A percentile compares a stretch with the other conserved stretches of the same genome.
Evolutionary conservation across 2,113 vertebrate genomes (phyloP).

Genomic region (Typhlomys cinereus): DNA sequence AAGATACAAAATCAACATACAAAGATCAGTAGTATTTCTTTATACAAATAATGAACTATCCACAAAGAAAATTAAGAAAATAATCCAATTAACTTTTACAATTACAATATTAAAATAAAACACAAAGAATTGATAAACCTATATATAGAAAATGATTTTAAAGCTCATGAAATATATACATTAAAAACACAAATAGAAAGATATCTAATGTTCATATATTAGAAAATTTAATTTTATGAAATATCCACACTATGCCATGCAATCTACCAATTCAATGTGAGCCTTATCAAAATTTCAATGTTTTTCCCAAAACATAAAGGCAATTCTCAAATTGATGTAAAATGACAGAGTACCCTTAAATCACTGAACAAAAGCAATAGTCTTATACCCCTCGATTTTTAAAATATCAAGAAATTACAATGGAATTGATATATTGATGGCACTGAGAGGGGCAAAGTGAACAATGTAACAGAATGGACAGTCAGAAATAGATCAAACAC

Average conservation of each 20-base stretch:
- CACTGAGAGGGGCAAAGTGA: background rate
- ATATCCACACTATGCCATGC: background rate
- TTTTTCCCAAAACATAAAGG: background rate
- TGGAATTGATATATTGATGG: background rate
- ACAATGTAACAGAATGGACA: background rate
- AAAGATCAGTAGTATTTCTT: background rate
- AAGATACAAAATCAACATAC: background rate
- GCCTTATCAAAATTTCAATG: background rate
- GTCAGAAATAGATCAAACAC: background rate
- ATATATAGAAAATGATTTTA: background rate
- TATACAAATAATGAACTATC: background rate
- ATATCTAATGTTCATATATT: background rate
- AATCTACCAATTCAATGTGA: background rate
- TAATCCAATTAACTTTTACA: background rate
- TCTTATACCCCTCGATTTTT: background rate
- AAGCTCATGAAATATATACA: background rate
- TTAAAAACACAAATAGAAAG: background rate
- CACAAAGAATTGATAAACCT: background rate
- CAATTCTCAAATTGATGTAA: background rate
- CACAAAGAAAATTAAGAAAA: background rate
- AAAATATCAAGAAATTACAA: background rate
- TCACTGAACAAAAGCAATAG: background rate
- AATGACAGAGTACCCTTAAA: background rate
- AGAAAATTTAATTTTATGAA: background rate
- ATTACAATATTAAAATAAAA: background rate